Base-by-base conservation (phyloP, 1,140 invertebrate species). In the Leptinotarsa texana region DNA sequence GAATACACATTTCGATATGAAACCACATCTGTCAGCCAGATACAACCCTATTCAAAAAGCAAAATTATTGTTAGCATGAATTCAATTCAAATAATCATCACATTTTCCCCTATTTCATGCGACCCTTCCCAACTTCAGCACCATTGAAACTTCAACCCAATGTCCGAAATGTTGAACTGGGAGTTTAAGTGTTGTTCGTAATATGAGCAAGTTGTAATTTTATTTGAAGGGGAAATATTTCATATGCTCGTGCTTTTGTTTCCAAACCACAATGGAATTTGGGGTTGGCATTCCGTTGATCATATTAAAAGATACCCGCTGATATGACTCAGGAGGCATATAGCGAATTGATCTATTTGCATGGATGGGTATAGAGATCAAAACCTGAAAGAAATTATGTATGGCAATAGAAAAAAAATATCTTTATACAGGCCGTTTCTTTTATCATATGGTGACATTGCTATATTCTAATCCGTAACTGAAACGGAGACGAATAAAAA, bases 261-360 rank as follows among this genome's bases (percentile, higher is more conserved):
- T 57, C 51, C 13, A 5, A 0, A 17, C 51, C 51, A 18, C 51
- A 57, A 57, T 57, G 51, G 51, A 57, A 57, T 18, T 57, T 57
- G 51, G 51, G 51, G 51, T 57, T 57, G 51, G 51, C 51, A 57
- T 57, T 57, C n/a, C 51, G 51, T 57, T 57, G 51, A 57, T 57
- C 17, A 57, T 57, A 57, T 57, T 57, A 57, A 57, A 57, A 57
- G 51, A 57, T 57, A 57, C 51, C 13, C n/a, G 51, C n/a, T 57
- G 33, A 57, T 57, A n/a, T 57, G 51, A 57, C n/a, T n/a, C 51
- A 18, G n/a, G 51, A 18, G 51, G 15, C n/a, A 57, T 57, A 57
- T 57, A 17, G n/a, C 51, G 6, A 42, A 11, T 42, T 42, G 33
- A 42, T 42, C 33, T 11, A 42, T 42, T 11, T 11, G 33, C 33